Conservation (phyloP, 1,140 invertebrate genomes). For the Archegozetes longisetosus region DNA sequence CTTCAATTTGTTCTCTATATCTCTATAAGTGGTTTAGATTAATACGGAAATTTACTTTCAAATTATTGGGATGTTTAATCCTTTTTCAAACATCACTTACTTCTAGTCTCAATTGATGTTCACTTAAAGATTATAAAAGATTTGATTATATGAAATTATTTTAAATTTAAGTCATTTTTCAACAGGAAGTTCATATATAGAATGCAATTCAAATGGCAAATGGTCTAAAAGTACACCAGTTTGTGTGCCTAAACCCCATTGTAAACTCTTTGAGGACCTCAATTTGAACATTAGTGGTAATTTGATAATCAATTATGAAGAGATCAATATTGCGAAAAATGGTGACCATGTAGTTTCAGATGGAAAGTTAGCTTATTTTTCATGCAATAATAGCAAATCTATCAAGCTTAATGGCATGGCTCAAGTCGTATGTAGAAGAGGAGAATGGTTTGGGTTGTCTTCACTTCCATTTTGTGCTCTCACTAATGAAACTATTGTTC, state of each 20-base stretch:
- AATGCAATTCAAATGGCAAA: neutral
- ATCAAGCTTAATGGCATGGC: neutral
- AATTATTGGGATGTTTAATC: no score
- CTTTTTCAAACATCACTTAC: no score
- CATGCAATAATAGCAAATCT: neutral
- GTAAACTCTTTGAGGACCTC: neutral
- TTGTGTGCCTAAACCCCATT: neutral
- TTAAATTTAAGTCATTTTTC: no score
- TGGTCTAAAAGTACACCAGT: neutral
- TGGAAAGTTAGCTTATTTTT: neutral
- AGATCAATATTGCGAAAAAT: neutral
- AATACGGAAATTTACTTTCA: no score
- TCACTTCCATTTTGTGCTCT: neutral
- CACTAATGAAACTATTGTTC: neutral
- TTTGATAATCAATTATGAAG: neutral
- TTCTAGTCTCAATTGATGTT: no score
- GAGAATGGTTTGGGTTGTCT: neutral
- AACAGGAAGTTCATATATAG: neutral
- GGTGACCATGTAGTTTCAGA: neutral
- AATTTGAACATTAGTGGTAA: neutral
- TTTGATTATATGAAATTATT: no score
- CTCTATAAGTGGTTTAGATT: no score
- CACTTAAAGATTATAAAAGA: no score
- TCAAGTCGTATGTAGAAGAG: neutral
- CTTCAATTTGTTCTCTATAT: no score